Evolutionary conservation across 2,888 invertebrate genomes (phyloP).

Genomic region (Eupithecia tripunctaria): DNA sequence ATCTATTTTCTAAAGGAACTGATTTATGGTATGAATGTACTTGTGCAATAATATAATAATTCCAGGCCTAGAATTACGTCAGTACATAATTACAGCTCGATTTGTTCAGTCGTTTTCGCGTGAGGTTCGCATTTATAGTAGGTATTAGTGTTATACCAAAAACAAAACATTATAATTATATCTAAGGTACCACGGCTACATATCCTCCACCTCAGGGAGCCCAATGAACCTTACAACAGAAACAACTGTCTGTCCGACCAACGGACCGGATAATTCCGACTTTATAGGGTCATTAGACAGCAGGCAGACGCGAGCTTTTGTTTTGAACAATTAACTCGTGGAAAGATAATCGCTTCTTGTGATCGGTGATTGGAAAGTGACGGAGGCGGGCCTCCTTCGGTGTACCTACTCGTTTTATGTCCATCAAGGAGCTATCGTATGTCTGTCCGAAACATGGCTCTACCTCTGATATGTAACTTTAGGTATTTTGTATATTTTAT

Average conservation of each 20-base stretch:
- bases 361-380: conserved; percentile 1
- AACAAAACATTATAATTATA: background rate
- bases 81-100: too few species aligned
- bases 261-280: conserved; percentile 76
- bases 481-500: too few species aligned
- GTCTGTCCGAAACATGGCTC: background rate
- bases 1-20: too few species aligned
- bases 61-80: too few species aligned
- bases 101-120: too few species aligned
- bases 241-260: conserved; percentile 66
- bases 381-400: background rate
- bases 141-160: too few species aligned
- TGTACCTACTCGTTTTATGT: background rate
- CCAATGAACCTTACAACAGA: conserved; percentile 55
- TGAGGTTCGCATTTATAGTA: too few species aligned
- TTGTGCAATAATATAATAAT: too few species aligned
- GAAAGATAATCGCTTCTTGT: conserved; percentile 77
- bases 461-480: background rate
- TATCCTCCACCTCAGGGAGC: conserved; percentile 43
- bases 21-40: too few species aligned
- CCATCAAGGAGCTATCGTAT: background rate
- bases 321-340: conserved; percentile 76
- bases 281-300: conserved; percentile 78
- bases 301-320: conserved; percentile 69
- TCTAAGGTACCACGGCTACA: background rate